Conservation (phyloP, 1,140 invertebrate genomes). For the Neodiprion virginianus region DNA sequence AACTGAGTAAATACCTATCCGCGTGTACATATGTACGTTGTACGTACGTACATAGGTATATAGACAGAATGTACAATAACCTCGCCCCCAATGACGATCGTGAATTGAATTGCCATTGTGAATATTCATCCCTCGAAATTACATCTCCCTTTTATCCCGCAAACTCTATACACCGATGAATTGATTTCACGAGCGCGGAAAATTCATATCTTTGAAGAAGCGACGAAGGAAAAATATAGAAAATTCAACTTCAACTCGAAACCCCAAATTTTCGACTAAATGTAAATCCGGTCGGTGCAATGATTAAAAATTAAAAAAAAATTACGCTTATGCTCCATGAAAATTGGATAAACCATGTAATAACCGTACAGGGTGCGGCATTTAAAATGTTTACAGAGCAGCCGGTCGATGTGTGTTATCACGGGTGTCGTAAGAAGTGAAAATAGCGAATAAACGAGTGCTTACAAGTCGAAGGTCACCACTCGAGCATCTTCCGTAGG, state of each 20-base stretch:
- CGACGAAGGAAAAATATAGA: background rate
- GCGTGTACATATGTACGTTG: no score
- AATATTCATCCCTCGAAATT: background rate
- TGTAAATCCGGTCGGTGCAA: no score
- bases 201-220: background rate
- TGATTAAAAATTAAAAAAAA: no score
- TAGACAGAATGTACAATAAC: background rate
- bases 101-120: background rate
- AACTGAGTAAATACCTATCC: no score
- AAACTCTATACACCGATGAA: background rate
- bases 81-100: background rate
- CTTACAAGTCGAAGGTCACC: background rate
- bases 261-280: no score
- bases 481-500: background rate
- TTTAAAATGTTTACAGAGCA: no score
- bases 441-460: background rate
- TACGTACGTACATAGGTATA: no score
- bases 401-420: background rate
- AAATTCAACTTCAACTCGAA: no score
- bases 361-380: no score
- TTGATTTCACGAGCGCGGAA: background rate
- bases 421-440: background rate
- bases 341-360: no score
- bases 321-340: no score
- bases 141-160: background rate